Percentiles rank a stretch among this genome's conserved stretches.
Evolutionary conservation across 2,888 invertebrate genomes (phyloP).

Genomic region (Emesis furor): DNA sequence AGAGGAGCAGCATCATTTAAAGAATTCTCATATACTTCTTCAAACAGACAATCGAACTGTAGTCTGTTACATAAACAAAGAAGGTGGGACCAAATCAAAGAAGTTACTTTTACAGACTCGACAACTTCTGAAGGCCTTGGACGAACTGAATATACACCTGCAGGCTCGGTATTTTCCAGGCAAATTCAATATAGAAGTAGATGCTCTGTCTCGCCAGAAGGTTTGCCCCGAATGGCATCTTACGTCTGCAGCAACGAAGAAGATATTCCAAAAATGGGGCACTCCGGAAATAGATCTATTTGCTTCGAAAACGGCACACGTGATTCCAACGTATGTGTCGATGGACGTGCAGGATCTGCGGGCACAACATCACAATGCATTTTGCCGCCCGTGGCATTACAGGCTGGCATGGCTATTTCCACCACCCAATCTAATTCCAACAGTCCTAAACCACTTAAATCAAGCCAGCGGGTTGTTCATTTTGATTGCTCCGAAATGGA

Average conservation of each 20-base stretch:
- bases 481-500: slow-evolving; percentile 53
- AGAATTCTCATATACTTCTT: slow-evolving; percentile 48
- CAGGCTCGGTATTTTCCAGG: slow-evolving; percentile 64
- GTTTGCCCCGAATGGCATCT: slow-evolving; percentile 66
- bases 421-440: slow-evolving; percentile 53
- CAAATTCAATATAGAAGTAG: slow-evolving; percentile 76
- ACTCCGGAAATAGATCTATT: slow-evolving; percentile 62
- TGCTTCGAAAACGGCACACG: slow-evolving; percentile 39
- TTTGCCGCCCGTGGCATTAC: slow-evolving; percentile 20
- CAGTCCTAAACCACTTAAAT: slow-evolving; percentile 56
- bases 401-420: slow-evolving; percentile 50
- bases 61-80: slow-evolving; percentile 67
- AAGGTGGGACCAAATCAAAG: slow-evolving; percentile 70
- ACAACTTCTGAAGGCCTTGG: slow-evolving; percentile 29
- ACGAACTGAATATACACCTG: slow-evolving; percentile 12
- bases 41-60: slow-evolving; percentile 60
- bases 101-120: slow-evolving; percentile 36
- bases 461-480: slow-evolving; percentile 35
- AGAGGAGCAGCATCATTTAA: slow-evolving; percentile 31
- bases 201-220: slow-evolving; percentile 67
- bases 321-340: slow-evolving; percentile 44
- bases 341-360: slow-evolving; percentile 33
- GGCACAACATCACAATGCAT: slow-evolving; percentile 42
- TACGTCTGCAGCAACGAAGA: slow-evolving; percentile 31
- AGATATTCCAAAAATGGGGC: slow-evolving; percentile 59